Base-by-base conservation (phyloP, 2,797 vertebrate species). In the Spinus olivaceus region DNA sequence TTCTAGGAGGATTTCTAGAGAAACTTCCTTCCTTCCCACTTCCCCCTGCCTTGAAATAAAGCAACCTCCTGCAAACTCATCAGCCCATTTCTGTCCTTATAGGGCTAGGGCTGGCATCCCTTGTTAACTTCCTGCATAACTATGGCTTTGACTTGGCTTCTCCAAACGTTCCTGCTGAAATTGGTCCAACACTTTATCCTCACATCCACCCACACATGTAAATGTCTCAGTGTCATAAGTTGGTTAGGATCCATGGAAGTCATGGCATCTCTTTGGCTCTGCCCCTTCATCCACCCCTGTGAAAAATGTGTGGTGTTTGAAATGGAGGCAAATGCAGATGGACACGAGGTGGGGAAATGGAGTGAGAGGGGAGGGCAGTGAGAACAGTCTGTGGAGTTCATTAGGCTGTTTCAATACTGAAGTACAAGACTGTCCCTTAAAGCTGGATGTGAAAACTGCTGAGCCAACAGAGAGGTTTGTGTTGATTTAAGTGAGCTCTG, bases 141-240 rank as follows among this genome's bases (percentile, higher is more conserved):
- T 41, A 42, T 51, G 78, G 71, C 37, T 83, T 96, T 94, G 89
- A 56, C 46, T 94, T 96, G 95, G 82, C 95, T 94, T 86, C 60
- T 82, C 41, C 79, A 42, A 44, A 84, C 4, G 12, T 42, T 92
- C 91, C 39, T 63, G 66, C 80, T 96, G 92, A 92, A 94, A 80
- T 70, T 42, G 73, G 41, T 88, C 95, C 92, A 92, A 71, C 3
- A 1, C 20, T 88, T 95, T 60, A 71, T 91, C 82, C 87, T 95
- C 80, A 23, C 57, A 33, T 86, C 86, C 88, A 39, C 91, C 90
- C 80, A 41, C 49, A 0, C 56, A 8, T 27, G 3, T 30, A 60
- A 95, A 96, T 94, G 94, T 93, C 88, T 96, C 53, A 10, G 49
- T 84, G 79, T 81, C 80, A 23, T 32, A n/a, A 84, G 63, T 3